Percentiles rank a stretch among this genome's conserved stretches.
Evolutionary conservation across 1,140 invertebrate species (phyloP).

Genomic region (Camponotus floridanus): DNA sequence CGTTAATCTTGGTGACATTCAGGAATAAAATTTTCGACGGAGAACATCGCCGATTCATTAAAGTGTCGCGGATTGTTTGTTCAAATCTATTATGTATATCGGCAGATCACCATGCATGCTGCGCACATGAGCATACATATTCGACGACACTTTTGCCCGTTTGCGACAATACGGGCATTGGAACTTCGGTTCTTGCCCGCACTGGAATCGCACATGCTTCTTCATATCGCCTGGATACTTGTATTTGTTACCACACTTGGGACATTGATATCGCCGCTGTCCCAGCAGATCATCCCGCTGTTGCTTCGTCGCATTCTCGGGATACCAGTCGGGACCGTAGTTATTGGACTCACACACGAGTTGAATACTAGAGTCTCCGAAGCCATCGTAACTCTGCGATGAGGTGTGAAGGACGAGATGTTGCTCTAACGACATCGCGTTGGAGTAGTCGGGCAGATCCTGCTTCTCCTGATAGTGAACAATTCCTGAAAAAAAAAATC

Average conservation of each 20-base stretch:
- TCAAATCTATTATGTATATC: slow-evolving; percentile 63
- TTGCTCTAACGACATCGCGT: slow-evolving; percentile 13
- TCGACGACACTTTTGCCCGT: slow-evolving; percentile 76
- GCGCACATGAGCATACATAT: slow-evolving; percentile 78
- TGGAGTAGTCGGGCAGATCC: not conserved
- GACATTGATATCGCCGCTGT: slow-evolving; percentile 77
- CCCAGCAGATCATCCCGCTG: slow-evolving; percentile 44
- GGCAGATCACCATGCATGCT: slow-evolving; percentile 60
- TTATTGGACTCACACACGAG: not conserved
- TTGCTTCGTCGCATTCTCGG: slow-evolving; percentile 32
- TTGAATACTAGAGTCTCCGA: not conserved
- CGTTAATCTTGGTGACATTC: not conserved
- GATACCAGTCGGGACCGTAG: slow-evolving; percentile 3
- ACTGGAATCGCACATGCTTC: slow-evolving; percentile 87
- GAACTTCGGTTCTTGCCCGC: slow-evolving; percentile 92
- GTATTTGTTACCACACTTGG: slow-evolving; percentile 84
- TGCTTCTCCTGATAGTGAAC: slow-evolving; percentile 15
- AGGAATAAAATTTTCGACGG: not conserved
- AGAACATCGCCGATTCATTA: not conserved
- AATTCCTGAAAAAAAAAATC: slow-evolving; percentile 39
- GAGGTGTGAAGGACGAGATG: slow-evolving; percentile 5
- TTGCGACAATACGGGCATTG: slow-evolving; percentile 90
- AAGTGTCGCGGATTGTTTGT: not conserved
- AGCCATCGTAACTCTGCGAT: slow-evolving; percentile 19
- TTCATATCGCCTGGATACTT: slow-evolving; percentile 82